Base-by-base conservation (phyloP, 2,113 vertebrate genomes). In the Hyla sarda region DNA sequence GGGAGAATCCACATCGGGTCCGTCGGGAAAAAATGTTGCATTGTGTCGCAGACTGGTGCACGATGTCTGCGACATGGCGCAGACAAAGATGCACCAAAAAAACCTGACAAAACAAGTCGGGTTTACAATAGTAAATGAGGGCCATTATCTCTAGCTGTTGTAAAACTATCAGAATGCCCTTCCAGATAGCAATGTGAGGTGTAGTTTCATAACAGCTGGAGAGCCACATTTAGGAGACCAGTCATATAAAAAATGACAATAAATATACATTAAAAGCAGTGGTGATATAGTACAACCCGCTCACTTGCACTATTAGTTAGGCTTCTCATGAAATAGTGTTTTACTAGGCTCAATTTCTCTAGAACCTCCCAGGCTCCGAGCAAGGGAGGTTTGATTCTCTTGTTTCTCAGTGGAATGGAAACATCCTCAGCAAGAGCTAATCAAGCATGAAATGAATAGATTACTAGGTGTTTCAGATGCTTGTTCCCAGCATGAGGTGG, bases 401-500 rank as follows among this genome's bases (percentile, higher is more conserved):
- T 41, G 25, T 47, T 73, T 86, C 77, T 86, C 77, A 54, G 67
- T 81, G 52, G 50, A 79, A 73, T 81, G 84, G 77, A 81, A 81
- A 69, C 77, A n/a, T 81, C 52, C 84, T 86, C 77, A 73, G 77
- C 47, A 17, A 72, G 83, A 56, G n/a, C 28, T 86, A 86, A 86
- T 86, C 67, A 86, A 86, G 84, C 84, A 56, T 81, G 77, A 86
- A 86, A 86, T 86, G 50, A 86, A 81, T 86, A 86, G 84, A 86
- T 86, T 86, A 86, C 65, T 81, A 86, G 84, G 84, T 86, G 84
- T 81, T 81, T 80, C 67, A 80, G 76, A 77, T 21, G 65, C 65
- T 86, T 86, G 84, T 86, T 86, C 77, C n/a, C 67, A 81, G 84
- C 84, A 81, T 25, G 54, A 81, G 58, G 77, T 56, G 41, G 77